Conservation (phyloP, 2,797 vertebrate species). For the Dendrocincla tyrannina region DNA sequence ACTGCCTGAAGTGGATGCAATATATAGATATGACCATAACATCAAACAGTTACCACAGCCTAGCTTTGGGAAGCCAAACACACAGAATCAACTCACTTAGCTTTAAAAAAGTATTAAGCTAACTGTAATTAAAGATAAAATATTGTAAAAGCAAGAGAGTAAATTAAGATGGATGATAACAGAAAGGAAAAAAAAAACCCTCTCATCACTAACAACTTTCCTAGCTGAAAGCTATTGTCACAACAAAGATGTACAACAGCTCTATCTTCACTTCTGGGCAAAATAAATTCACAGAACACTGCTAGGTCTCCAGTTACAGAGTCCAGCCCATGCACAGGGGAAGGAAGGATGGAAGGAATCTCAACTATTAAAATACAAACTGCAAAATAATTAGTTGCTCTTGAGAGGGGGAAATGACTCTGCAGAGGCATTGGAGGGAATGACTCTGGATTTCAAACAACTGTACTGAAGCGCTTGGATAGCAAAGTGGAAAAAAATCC, state of each 20-base stretch:
- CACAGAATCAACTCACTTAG: background rate
- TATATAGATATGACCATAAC: background rate
- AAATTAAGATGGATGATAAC: background rate
- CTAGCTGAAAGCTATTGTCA: background rate
- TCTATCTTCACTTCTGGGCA: background rate
- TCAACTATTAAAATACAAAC: conserved; percentile 18
- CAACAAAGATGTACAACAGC: background rate
- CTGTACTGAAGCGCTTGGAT: conserved; percentile 17
- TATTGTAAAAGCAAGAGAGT: background rate
- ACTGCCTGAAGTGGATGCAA: background rate
- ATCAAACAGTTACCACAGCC: background rate
- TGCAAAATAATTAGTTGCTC: conserved; percentile 14
- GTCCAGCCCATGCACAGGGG: background rate
- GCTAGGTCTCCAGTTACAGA: background rate
- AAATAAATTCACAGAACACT: background rate
- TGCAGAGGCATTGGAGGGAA: background rate
- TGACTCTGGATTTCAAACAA: conserved; percentile 31
- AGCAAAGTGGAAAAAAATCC: background rate
- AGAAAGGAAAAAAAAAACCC: background rate
- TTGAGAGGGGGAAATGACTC: background rate
- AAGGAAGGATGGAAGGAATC: conserved; percentile 18
- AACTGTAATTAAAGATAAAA: background rate
- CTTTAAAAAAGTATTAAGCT: background rate
- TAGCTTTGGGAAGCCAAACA: background rate
- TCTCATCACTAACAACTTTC: background rate